Base-by-base conservation (phyloP, 1,140 invertebrate species). In the Diorhabda carinulata region DNA sequence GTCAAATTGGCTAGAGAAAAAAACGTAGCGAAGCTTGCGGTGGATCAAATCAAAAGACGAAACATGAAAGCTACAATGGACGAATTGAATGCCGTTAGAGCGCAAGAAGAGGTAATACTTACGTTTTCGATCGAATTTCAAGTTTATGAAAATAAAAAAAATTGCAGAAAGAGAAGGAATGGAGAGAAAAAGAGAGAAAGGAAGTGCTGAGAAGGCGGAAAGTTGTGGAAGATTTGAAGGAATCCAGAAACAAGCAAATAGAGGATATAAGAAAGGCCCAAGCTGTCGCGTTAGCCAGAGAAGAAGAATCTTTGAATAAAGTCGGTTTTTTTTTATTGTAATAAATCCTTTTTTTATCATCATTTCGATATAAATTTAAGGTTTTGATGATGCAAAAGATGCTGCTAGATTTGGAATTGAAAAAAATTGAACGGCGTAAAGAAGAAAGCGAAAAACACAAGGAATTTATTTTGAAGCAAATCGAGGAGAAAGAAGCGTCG, bases 401-500 rank as follows among this genome's bases (percentile, higher is more conserved):
- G 64, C 58, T 70, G 2, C 71, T 73, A 44, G 82, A 83, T 73
- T 81, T 82, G 62, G 84, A 86, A 68, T 75, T 79, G 45, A 83
- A 85, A 69, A 82, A 86, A 79, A 80, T 81, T 70, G 76, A 78
- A 5, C 81, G 83, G 64, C 81, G 81, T 64, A 81, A 80, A 45
- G 81, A 83, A 45, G 80, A 82, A 4, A 81, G 79, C 6, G 80
- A 82, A 56, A 71, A 78, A 43, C 84, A 86, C 64, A 78, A 84
- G 5, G 81, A 83, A 58, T 83, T 82, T 67, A 83, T 86, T 3
- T 82, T 87, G 74, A 85, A 83, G 70, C 84, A 91, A 80, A 89
- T 91, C 41, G 88, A 90, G 75, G 85, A 89, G 66, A 91, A 89
- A 72, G 89, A 90, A 77, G 82, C 82, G 41, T 83, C 88, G 70